Conservation (phyloP, 2,113 vertebrate genomes). For the Puma concolor region DNA sequence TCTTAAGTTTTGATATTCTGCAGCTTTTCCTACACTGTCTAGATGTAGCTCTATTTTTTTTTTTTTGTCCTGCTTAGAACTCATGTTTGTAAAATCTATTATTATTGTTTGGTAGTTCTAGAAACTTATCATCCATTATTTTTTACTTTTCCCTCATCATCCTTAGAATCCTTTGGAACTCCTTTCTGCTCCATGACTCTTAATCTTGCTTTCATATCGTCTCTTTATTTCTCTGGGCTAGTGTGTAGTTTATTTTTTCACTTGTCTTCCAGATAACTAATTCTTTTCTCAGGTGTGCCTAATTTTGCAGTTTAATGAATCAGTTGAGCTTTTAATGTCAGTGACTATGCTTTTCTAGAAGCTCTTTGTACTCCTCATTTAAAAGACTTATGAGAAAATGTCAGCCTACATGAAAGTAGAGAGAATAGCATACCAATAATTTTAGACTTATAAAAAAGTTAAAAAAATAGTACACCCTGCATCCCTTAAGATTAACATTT, state of each 20-base stretch:
- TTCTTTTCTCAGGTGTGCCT: background rate
- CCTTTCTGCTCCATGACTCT: background rate
- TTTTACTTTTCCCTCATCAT: background rate
- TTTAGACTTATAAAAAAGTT: background rate
- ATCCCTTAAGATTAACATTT: background rate
- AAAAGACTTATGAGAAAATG: background rate
- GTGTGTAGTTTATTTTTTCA: background rate
- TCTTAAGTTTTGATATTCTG: conserved; percentile 15
- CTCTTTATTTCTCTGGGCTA: background rate
- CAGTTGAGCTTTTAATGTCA: background rate
- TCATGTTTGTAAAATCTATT: background rate
- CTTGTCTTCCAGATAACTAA: background rate
- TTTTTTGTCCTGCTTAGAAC: conserved; percentile 11
- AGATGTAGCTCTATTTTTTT: background rate
- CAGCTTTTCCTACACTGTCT: background rate
- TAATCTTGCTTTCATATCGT: conserved; percentile 10
- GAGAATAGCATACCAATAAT: background rate
- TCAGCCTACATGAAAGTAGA: background rate
- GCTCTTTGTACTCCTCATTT: background rate
- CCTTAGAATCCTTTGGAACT: background rate
- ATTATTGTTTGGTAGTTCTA: conserved; percentile 32
- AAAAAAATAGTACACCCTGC: background rate
- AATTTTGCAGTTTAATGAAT: conserved; percentile 10
- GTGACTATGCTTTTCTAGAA: background rate
- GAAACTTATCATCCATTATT: background rate